Base-by-base conservation (phyloP, 2,797 vertebrate genomes). In the Tangara arthus region DNA sequence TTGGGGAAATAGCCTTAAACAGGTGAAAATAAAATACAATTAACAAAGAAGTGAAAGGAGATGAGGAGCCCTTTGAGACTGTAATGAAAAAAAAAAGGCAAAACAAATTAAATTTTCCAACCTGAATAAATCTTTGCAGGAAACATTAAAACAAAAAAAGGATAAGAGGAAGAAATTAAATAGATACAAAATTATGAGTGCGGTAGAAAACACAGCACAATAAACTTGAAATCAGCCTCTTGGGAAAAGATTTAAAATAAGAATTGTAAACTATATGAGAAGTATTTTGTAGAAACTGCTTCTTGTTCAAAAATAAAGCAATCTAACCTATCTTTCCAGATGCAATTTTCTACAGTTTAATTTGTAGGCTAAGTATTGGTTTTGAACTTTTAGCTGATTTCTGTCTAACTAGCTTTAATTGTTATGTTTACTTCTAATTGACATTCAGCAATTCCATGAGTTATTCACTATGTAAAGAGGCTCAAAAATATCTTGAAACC, bases 321-420 rank as follows among this genome's bases (percentile, higher is more conserved):
- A 91, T 80, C 49, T 87, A 82, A 84, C 41, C 60, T 90, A 80
- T 82, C 44, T 92, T 90, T 60, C 69, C 35, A 83, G 69, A 68
- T 71, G 35, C 35, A 80, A 49, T 77, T 77, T 86, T 66, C 72
- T 63, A 65, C 26, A 59, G 24, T 83, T 90, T 66, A 56, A 73
- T 92, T 85, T 85, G 21, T 70, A 66, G 50, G 12, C 34, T 86
- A 94, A 89, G 69, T 92, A 59, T 27, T 70, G 26, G 0, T 28
- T 96, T 95, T 95, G 91, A 95, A 93, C 61, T 89, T 88, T 66
- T 52, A 78, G 70, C 32, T 89, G 61, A 83, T 87, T 93, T 92
- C 75, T 91, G 56, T 80, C 76, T 94, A 92, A 81, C 69, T 71
- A 82, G 84, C 34, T 95, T 92, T 97, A 95, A 94, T 89, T 82